Evolutionary conservation across 2,888 invertebrate species (phyloP), one percentile per base, ranked within the genome.

Genomic region (Drosophila prostipennis): DNA sequence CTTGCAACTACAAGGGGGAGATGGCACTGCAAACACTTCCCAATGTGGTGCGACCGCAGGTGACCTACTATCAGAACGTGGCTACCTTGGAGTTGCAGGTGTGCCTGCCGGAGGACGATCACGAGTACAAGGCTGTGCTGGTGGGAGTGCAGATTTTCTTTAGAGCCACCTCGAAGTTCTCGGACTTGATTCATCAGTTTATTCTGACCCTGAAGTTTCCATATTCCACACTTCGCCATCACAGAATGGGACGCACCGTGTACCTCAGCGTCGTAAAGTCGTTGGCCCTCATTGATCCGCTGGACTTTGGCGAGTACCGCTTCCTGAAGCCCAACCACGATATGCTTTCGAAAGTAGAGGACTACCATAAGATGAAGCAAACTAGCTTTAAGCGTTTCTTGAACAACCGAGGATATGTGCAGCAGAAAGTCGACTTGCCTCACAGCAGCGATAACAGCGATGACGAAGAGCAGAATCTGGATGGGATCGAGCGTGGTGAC

Each of bases 261-360:
- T 80, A 80, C 26, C 6, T 80, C 3, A 85, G 70, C 36, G 19
- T 79, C 0, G 19, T 37, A 5, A 80, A 80, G 36, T 6, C 16
- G 2, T 2, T 57, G 45, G 13, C 45, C 6, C 1, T 48, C n/a
- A 43, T 40, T 3, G 13, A 82, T 71, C 86, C 83, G 2, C 39
- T 82, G 11, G 40, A 65, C 2, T 77, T 79, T 11, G 13, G 52
- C 6, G 65, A 53, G 6, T 65, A 82, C 3, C 6, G 2, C 2
- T 80, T 80, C 11, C 67, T 80, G 60, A 75, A 77, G 6, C 60
- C 86, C 1, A 70, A 85, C 19, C 43, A 53, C 10, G 86, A 85
- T 0, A 72, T 72, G 11, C 46, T 52, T 2, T 37, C 0, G 4
- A 4, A 39, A 6, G 11, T 36, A 3, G 63, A 53, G 1, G 1